phyloP scores from a whole-genome alignment of 2,113 vertebrate species.

The Urocolius indicus region DNA sequence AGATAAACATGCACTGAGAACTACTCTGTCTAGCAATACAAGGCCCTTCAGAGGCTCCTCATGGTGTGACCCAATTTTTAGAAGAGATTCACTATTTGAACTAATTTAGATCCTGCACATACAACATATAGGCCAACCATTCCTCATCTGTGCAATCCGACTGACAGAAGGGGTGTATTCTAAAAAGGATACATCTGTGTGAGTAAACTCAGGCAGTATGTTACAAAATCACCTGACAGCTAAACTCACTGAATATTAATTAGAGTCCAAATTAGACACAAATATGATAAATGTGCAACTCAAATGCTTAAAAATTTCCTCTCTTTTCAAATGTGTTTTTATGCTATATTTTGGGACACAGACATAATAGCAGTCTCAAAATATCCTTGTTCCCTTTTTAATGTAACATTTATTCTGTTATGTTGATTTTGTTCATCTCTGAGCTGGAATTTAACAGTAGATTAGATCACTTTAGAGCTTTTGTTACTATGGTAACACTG shows the following conservation, averaged over 20 bases:
- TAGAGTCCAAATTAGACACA: neutral
- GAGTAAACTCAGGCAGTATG: neutral
- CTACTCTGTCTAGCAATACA: neutral
- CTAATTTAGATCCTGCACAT: too few relatives aligned
- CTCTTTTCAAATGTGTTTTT: neutral
- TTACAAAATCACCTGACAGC: neutral
- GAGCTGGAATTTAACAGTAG: constrained; percentile 73
- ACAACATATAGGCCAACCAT: neutral
- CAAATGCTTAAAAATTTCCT: neutral
- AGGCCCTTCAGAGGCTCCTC: neutral
- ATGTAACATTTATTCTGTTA: constrained; percentile 64
- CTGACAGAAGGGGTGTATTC: neutral
- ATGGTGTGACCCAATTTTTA: neutral
- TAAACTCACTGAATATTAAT: constrained; percentile 17
- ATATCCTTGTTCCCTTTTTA: constrained; percentile 23
- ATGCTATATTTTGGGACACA: neutral
- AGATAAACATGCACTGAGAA: neutral
- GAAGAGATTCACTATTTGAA: neutral
- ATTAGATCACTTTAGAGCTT: constrained; percentile 77
- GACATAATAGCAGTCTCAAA: constrained; percentile 35
- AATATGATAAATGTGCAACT: neutral
- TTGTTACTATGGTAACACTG: constrained; percentile 78
- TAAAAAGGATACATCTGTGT: neutral
- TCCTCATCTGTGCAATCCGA: neutral
- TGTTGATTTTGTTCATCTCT: constrained; percentile 72